Base-by-base conservation (phyloP, 2,888 invertebrate genomes). In the Chaetogeoica ovagalla region DNA sequence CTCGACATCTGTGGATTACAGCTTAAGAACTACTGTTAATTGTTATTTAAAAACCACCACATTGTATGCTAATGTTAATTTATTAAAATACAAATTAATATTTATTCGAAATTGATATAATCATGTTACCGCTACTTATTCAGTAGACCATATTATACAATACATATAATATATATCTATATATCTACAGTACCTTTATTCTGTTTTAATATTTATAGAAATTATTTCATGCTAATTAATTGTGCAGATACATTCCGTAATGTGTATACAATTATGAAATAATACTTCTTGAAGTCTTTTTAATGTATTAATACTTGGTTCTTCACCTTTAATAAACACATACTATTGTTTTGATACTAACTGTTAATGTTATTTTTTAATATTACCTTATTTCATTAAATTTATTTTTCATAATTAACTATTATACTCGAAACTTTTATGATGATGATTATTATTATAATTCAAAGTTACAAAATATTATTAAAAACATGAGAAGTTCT, bases 221-320 rank as follows among this genome's bases (percentile, higher is more conserved):
- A 77, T 71, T 23, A 11, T 17, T 19, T 37, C 37, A 39, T 60
- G 30, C 43, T 30, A 19, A 55, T n/a, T 72, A 72, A 59, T 55
- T 21, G 19, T 48, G 4, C 30, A 4, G 30, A 30, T 30, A 30
- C 30, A n/a, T 19, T 62, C 9, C 1, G 48, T 3, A 15, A 48
- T 48, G 48, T 48, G 48, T 48, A 48, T 3, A 13, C 3, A 48
- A 81, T 48, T 60, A 30, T 81, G 63, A 62, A 59, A 21, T 17
- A 77, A 68, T 60, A 59, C 21, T 59, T 52, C 17, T 55, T 37
- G 43, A 60, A 60, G 59, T 72, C 60, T 60, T 72, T 48, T 43
- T 60, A 60, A 21, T 60, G 3, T 72, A 72, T 11, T 52, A 21
- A 43, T 66, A 17, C 37, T 30, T 60, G 1, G 21, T 43, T 23